Evolutionary conservation across 2,113 vertebrate genomes (phyloP).

Genomic region (Oncorhynchus tshawytscha): DNA sequence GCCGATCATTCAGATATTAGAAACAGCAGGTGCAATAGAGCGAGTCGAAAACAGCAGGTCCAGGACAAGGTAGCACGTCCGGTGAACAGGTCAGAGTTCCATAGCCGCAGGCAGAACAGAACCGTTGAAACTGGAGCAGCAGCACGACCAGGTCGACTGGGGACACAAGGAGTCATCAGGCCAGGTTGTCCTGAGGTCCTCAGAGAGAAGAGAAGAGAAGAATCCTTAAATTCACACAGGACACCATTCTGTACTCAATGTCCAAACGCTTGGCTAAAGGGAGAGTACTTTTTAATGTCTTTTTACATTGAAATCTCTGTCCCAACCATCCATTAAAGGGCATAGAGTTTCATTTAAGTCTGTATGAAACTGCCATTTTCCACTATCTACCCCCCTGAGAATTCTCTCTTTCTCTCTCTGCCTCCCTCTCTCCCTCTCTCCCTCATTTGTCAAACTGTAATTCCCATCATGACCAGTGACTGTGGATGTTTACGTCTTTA

Average conservation of each 20-base stretch:
- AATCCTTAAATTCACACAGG: no score
- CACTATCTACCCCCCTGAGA: not conserved
- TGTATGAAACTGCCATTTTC: not conserved
- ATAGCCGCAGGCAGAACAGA: no score
- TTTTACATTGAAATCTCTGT: not conserved
- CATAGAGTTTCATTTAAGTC: not conserved
- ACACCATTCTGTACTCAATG: not conserved
- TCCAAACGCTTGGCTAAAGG: not conserved
- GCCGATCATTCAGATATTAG: no score
- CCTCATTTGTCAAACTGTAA: constrained; percentile 41
- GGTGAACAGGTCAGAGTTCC: no score
- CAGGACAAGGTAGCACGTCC: no score
- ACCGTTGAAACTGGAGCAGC: no score
- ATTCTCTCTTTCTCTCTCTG: not conserved
- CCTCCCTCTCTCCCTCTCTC: not conserved
- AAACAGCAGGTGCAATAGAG: no score
- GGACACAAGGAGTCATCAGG: no score
- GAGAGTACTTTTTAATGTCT: not conserved
- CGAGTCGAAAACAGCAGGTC: no score
- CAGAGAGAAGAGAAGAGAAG: no score
- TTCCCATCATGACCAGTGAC: constrained; percentile 41
- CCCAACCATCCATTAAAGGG: not conserved
- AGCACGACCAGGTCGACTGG: no score
- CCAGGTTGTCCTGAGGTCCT: no score
- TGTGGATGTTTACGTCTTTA: constrained; percentile 40